Base-by-base conservation (phyloP, 2,113 vertebrate species). In the Microtus montanus region DNA sequence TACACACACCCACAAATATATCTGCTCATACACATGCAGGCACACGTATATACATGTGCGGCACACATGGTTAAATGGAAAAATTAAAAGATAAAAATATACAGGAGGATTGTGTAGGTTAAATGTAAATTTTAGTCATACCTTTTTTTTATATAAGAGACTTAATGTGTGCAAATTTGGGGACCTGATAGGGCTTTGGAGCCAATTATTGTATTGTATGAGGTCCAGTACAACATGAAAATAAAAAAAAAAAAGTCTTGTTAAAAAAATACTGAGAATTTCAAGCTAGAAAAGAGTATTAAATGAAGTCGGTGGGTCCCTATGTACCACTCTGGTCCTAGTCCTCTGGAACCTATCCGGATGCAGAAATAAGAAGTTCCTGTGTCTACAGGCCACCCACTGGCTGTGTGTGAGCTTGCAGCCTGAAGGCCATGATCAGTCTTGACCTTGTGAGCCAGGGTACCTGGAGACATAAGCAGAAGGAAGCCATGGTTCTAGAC, bases 391-490 rank as follows among this genome's bases (percentile, higher is more conserved):
- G 35, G 14, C 58, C 41, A 54, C 41, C 63, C 30, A 20, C 10
- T 2, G 3, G 30, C 35, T 2, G 0, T 1, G 7, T 30, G 41
- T 19, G 54, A 58, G 1, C 3, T 38, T 8, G 7, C 17, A 13
- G 11, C 13, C 54, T 22, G 0, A 80, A 68, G 33, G 24, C 20
- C 44, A 6, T 4, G 38, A 88, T 13, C 5, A 44, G 26, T 33
- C 54, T 54, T 70, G 63, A 74, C n/a, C 63, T 91, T 90, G 75
- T 38, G 4, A 15, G 22, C 15, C 83, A 64, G 74, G 4, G 19
- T 38, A 61, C 61, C 13, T 9, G 0, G 28, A 11, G 24, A 12
- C n/a, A 41, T 9, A 52, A 61, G 38, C 66, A 11, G n/a, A 5
- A 82, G 41, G 44, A n/a, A 90, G 26, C 26, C 10, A 26, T 1